Conservation (phyloP, 2,797 vertebrate genomes). For the Acipenser transmontanus region DNA sequence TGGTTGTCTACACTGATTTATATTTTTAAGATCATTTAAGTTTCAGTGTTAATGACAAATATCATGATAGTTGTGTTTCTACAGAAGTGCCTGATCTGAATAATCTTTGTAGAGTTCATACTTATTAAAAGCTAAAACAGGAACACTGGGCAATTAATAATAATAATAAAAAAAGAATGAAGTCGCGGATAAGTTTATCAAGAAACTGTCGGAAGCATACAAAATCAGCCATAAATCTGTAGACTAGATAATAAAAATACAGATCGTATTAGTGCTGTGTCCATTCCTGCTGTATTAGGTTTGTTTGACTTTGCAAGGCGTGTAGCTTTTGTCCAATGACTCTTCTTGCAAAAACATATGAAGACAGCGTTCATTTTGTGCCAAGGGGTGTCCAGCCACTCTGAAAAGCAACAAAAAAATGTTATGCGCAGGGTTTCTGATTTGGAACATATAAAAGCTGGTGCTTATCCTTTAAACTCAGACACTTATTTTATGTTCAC, state of each 20-base stretch:
- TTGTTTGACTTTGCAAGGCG: conserved; percentile 95
- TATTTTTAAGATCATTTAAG: no score
- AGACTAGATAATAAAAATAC: conserved; percentile 44
- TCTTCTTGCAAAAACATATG: conserved; percentile 99
- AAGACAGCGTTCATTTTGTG: conserved; percentile 97
- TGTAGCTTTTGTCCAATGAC: conserved; percentile 94
- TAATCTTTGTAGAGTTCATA: no score
- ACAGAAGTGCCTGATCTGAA: no score
- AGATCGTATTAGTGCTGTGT: not conserved
- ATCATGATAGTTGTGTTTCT: no score
- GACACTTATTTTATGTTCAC: no score
- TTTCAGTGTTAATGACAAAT: no score
- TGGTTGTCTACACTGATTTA: conserved; percentile 10
- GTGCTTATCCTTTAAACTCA: no score
- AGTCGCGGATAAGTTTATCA: conserved; percentile 4
- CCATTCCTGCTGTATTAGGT: conserved; percentile 56
- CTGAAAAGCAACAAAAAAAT: conserved; percentile 47
- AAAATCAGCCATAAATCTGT: conserved; percentile 54
- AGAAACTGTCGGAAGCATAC: conserved; percentile 52
- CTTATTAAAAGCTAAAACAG: conserved; percentile 22
- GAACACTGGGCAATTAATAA: conserved; percentile 11
- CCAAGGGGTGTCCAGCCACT: conserved; percentile 95
- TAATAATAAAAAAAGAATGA: not conserved
- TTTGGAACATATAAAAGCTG: no score
- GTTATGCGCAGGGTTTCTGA: no score